Evolutionary conservation across 2,888 invertebrate genomes (phyloP), one percentile per base, ranked within the genome.

Genomic region (Rosalia funebris): DNA sequence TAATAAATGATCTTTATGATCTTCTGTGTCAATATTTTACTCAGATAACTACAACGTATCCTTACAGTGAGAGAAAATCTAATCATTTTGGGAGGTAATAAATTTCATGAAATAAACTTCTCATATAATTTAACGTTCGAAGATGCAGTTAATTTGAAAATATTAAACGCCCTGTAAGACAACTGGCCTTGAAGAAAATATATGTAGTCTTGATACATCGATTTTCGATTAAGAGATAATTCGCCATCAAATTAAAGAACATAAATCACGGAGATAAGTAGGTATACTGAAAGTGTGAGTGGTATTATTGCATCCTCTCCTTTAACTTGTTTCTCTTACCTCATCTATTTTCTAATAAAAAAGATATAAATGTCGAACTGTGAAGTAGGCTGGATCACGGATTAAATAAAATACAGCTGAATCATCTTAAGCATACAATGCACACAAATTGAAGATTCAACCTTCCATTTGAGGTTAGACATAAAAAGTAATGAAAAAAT

Each of bases 161-260:
- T n/a, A n/a, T n/a, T n/a, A n/a, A n/a, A n/a, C n/a, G n/a, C n/a
- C n/a, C n/a, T n/a, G n/a, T n/a, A n/a, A n/a, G n/a, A n/a, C n/a
- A n/a, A n/a, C n/a, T n/a, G n/a, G n/a, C n/a, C n/a, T n/a, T n/a
- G n/a, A n/a, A n/a, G n/a, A n/a, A n/a, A n/a, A n/a, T n/a, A n/a
- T n/a, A n/a, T n/a, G n/a, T n/a, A n/a, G n/a, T n/a, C n/a, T n/a
- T n/a, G n/a, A n/a, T n/a, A n/a, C n/a, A 45, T 45, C 45, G 31
- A 45, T 45, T 45, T 45, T 45, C 45, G 45, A 45, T 45, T 45
- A 45, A 11, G 1, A 45, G 11, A 45, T 31, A 31, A n/a, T 44
- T 44, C 11, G 10, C 44, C 19, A 20, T 20, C 20, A 19, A 20
- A 44, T 44, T 31, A 31, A 12, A 9, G 31, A 25, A 15, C 31